Evolutionary conservation across 2,113 vertebrate species (phyloP).

Genomic region (Cebidichthys violaceus): DNA sequence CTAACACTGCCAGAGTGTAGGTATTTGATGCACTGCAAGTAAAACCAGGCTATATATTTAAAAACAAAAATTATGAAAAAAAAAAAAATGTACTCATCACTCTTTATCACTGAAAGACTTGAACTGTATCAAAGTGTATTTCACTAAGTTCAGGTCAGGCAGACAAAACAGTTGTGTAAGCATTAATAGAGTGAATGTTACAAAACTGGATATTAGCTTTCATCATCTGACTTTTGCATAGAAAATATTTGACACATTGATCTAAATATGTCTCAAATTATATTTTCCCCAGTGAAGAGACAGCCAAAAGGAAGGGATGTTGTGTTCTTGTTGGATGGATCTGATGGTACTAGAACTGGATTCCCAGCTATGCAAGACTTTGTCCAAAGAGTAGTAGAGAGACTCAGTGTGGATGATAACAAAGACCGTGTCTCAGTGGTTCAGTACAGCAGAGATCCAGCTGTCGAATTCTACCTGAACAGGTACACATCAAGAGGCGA

Average conservation of each 20-base stretch:
- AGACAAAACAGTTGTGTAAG: background rate
- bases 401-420: conserved; percentile 58
- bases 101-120: too few relatives aligned
- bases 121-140: background rate
- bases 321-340: conserved; percentile 80
- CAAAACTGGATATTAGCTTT: background rate
- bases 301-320: conserved; percentile 44
- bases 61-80: too few relatives aligned
- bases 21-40: too few relatives aligned
- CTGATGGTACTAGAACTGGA: conserved; percentile 47
- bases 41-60: too few relatives aligned
- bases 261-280: background rate
- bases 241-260: background rate
- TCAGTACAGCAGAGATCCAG: conserved; percentile 67
- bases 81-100: too few relatives aligned
- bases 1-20: too few relatives aligned
- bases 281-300: conserved; percentile 34
- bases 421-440: conserved; percentile 67
- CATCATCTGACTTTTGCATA: rapidly evolving
- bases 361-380: conserved; percentile 61
- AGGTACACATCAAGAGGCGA: too few relatives aligned
- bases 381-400: conserved; percentile 62
- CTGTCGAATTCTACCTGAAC: too few relatives aligned
- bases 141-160: background rate
- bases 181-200: background rate